Conservation (phyloP, 2,888 invertebrate species). For the Reticulitermes lucifugus region DNA sequence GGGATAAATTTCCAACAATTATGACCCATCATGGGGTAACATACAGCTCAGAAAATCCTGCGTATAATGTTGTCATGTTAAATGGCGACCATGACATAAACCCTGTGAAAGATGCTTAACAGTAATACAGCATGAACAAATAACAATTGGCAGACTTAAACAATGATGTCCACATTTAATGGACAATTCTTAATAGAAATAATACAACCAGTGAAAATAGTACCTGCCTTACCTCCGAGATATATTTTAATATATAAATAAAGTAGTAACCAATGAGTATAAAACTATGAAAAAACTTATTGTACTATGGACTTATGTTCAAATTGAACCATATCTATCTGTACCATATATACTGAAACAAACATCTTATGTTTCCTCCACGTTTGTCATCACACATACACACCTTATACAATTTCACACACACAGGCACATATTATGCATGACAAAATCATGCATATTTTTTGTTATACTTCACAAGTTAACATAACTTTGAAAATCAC, state of each 20-base stretch:
- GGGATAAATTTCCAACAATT: too few relatives aligned
- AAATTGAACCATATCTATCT: not conserved
- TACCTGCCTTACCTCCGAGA: too few relatives aligned
- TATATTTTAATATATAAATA: not conserved
- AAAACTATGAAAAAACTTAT: not conserved
- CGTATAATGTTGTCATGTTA: too few relatives aligned
- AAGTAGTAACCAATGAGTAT: not conserved
- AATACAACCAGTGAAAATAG: not conserved
- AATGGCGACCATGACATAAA: not conserved
- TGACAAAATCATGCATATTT: slow-evolving; percentile 11
- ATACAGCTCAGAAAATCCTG: too few relatives aligned
- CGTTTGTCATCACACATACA: not conserved
- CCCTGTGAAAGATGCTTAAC: not conserved
- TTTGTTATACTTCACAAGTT: not conserved
- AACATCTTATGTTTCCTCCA: not conserved
- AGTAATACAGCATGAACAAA: not conserved
- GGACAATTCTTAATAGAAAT: not conserved
- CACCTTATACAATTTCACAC: not conserved
- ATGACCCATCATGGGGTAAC: too few relatives aligned
- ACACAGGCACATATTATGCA: slow-evolving; percentile 29
- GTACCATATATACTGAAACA: not conserved
- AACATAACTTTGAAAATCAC: slow-evolving; percentile 1
- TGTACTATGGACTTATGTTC: not conserved
- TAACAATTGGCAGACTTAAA: not conserved
- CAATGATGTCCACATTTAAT: not conserved